Percentiles rank a stretch among this genome's conserved stretches.
These are phyloP conservation scores for Dolichotis patagonum DNA, from an alignment of 2,113 vertebrate genomes.

Conservation along the genomic window DNA sequence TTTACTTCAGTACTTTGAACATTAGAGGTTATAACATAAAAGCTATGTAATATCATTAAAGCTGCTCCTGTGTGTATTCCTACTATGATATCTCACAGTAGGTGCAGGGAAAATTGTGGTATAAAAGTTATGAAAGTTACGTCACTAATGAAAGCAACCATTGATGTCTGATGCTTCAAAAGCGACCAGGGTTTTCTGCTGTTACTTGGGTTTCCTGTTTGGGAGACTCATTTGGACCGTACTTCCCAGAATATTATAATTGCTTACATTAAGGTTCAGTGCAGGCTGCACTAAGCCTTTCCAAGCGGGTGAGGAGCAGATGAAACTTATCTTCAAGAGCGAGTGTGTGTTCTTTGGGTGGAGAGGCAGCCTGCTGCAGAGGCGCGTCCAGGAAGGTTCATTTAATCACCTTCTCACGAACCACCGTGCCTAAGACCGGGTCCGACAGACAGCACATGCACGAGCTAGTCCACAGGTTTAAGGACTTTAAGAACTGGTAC, in stretches of 20 bases:
- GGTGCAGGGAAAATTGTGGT: not conserved
- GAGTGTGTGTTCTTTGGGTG: not conserved
- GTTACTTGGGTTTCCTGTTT: constrained; percentile 16
- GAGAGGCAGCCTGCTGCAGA: not conserved
- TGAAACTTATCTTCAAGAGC: constrained; percentile 23
- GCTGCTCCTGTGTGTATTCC: not conserved
- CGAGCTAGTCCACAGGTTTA: not conserved
- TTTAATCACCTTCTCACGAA: not conserved
- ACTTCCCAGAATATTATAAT: constrained; percentile 34
- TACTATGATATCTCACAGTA: not conserved
- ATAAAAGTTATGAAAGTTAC: not conserved
- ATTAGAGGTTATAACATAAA: not conserved
- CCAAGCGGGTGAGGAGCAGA: constrained; percentile 35
- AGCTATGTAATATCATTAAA: not conserved
- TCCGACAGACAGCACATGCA: not conserved
- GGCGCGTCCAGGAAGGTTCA: not conserved
- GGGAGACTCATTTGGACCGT: constrained; percentile 3
- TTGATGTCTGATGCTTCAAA: constrained; percentile 40
- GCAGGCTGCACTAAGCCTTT: not conserved
- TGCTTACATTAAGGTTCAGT: not conserved
- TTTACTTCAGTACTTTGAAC: constrained; percentile 27
- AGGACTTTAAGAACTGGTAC: constrained; percentile 43
- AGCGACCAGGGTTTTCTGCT: not conserved
- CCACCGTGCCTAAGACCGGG: not conserved
- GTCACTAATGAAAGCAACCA: constrained; percentile 39